These are phyloP conservation scores for Nyctereutes procyonoides DNA, from an alignment of 2,113 vertebrate species.

Conservation along the genomic window DNA sequence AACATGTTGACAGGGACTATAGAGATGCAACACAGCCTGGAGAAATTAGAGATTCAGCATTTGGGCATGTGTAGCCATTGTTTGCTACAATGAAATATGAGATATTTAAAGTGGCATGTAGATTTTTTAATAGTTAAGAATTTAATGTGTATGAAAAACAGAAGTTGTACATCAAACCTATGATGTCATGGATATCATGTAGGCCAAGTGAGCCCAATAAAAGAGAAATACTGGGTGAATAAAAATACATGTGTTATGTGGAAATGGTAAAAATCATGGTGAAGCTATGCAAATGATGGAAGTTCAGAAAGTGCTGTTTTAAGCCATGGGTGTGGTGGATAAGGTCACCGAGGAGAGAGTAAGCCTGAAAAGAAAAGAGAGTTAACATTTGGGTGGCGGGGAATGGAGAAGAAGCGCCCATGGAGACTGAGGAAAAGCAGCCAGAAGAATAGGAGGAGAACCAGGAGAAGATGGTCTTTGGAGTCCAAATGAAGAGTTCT, in stretches of 20 bases:
- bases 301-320: conserved; percentile 49
- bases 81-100: not conserved
- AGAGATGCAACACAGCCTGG: not conserved
- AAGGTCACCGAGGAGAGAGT: conserved; percentile 43
- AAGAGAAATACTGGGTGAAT: conserved; percentile 39
- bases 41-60: not conserved
- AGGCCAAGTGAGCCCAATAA: conserved; percentile 15
- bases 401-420: conserved; percentile 58
- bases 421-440: conserved; percentile 71
- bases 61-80: not conserved
- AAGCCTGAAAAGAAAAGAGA: conserved; percentile 58
- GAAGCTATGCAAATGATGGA: not conserved
- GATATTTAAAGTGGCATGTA: not conserved
- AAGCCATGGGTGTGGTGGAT: not conserved
- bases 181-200: not conserved
- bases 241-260: conserved; percentile 45
- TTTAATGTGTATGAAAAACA: conserved; percentile 28
- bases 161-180: conserved; percentile 4
- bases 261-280: not conserved
- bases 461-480: conserved; percentile 75
- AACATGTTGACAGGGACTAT: not conserved
- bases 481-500: conserved; percentile 65
- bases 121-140: not conserved
- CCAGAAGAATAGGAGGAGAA: conserved; percentile 67
- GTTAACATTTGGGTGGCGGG: conserved; percentile 61